Percentiles rank a stretch among this genome's conserved stretches.
These are phyloP conservation scores for Dendroctonus ponderosae DNA, from an alignment of 1,140 invertebrate genomes.

Conservation along the genomic window DNA sequence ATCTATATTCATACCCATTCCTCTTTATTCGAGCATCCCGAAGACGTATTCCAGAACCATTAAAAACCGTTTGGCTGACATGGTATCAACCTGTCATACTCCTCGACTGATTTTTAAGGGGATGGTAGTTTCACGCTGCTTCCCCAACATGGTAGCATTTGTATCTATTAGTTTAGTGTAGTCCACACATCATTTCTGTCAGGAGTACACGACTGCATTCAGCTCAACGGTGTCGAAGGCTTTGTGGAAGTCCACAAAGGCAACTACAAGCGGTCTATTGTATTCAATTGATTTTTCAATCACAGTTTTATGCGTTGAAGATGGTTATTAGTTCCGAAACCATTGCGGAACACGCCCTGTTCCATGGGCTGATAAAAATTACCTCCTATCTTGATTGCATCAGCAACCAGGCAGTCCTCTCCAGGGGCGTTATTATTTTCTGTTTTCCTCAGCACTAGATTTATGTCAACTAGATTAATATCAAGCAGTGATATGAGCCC, in stretches of 20 bases:
- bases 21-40: too few species aligned
- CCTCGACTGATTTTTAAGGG: too few species aligned
- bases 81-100: too few species aligned
- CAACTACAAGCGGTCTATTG: slow-evolving; percentile 22
- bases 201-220: too few species aligned
- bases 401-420: background rate
- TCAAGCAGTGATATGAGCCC: background rate
- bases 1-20: too few species aligned
- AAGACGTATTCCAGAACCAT: too few species aligned
- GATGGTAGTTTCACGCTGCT: too few species aligned
- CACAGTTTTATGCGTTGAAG: slow-evolving; percentile 31
- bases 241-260: background rate
- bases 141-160: too few species aligned
- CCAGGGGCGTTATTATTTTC: slow-evolving; percentile 10
- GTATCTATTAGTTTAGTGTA: too few species aligned
- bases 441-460: slow-evolving; percentile 13
- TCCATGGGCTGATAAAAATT: background rate
- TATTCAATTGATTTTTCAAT: slow-evolving; percentile 31
- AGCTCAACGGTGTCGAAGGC: slow-evolving; percentile 10
- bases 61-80: too few species aligned
- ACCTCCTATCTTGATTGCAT: too few species aligned
- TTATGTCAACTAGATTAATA: slow-evolving; percentile 11
- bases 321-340: slow-evolving; percentile 32
- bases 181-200: too few species aligned
- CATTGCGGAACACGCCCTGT: slow-evolving; percentile 31